Percentiles rank a stretch among this genome's conserved stretches.
Conservation (phyloP, 2,113 vertebrate genomes). For the Noturus placidus region DNA sequence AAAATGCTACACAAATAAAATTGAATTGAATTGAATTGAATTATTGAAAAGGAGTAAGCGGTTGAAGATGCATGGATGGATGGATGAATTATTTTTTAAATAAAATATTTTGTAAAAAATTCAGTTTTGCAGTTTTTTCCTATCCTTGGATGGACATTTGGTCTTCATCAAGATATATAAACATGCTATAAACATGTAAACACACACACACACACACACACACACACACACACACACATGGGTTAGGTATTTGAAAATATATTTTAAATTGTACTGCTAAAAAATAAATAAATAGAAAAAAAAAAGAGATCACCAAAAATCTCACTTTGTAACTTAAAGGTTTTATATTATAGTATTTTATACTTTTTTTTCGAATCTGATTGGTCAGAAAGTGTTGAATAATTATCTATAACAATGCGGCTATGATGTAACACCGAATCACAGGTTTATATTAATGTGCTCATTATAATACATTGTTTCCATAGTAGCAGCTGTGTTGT, state of each 20-base stretch:
- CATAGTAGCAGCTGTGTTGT: background rate
- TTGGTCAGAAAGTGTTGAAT: background rate
- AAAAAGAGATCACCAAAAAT: too few relatives aligned
- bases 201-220: background rate
- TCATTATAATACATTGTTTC: background rate
- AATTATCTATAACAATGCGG: background rate
- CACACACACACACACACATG: background rate
- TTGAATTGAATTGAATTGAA: too few relatives aligned
- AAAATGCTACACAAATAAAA: too few relatives aligned
- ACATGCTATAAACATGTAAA: background rate
- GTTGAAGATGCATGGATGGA: too few relatives aligned
- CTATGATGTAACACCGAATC: background rate
- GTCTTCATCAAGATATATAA: too few relatives aligned
- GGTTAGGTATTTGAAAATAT: too few relatives aligned
- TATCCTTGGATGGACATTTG: background rate
- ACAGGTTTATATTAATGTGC: background rate
- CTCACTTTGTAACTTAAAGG: too few relatives aligned
- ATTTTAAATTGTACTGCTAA: too few relatives aligned
- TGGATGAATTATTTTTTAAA: too few relatives aligned
- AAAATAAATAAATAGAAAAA: too few relatives aligned
- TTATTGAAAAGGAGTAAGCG: too few relatives aligned
- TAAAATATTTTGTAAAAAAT: background rate
- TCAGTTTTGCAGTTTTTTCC: background rate
- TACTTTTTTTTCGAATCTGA: background rate
- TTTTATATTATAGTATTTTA: too few relatives aligned